Percentiles rank a stretch among this genome's conserved stretches.
Evolutionary conservation across 2,888 invertebrate genomes (phyloP).

Genomic region (Hesperia comma): DNA sequence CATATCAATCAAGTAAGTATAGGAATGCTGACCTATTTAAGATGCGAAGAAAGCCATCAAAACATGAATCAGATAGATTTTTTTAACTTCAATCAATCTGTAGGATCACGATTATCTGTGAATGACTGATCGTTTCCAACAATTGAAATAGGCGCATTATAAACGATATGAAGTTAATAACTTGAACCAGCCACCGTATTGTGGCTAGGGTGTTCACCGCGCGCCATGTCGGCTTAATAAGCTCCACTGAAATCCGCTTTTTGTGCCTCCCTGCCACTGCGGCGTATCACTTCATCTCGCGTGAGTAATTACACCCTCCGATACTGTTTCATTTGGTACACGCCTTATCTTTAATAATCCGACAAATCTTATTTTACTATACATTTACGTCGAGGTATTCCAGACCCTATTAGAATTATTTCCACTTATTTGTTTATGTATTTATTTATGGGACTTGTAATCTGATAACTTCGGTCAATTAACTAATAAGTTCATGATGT

Average conservation of each 20-base stretch:
- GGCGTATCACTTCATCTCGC: slow-evolving; percentile 17
- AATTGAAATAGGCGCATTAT: neutral
- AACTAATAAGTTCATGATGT: too few species aligned
- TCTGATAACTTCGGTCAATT: too few species aligned
- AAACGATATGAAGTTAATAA: neutral
- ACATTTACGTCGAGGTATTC: neutral
- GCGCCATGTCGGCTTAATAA: slow-evolving; percentile 35
- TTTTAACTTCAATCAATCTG: too few species aligned
- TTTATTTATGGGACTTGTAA: too few species aligned
- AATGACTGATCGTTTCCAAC: too few species aligned
- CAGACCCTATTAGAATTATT: too few species aligned
- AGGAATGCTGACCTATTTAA: too few species aligned
- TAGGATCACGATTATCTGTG: too few species aligned
- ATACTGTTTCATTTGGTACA: slow-evolving; percentile 6
- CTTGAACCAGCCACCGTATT: neutral
- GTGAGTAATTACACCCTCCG: slow-evolving; percentile 17
- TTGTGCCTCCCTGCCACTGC: slow-evolving; percentile 10
- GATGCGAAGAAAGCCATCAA: too few species aligned
- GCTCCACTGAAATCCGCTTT: slow-evolving; percentile 34
- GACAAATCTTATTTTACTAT: slow-evolving; percentile 6
- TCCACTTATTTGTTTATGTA: too few species aligned
- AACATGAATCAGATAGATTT: too few species aligned
- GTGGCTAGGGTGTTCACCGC: neutral
- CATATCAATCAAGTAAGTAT: too few species aligned
- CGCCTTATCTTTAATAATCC: slow-evolving; percentile 8